These are phyloP conservation scores for Silurus glanis DNA, from an alignment of 2,113 vertebrate genomes.

Conservation along the genomic window DNA sequence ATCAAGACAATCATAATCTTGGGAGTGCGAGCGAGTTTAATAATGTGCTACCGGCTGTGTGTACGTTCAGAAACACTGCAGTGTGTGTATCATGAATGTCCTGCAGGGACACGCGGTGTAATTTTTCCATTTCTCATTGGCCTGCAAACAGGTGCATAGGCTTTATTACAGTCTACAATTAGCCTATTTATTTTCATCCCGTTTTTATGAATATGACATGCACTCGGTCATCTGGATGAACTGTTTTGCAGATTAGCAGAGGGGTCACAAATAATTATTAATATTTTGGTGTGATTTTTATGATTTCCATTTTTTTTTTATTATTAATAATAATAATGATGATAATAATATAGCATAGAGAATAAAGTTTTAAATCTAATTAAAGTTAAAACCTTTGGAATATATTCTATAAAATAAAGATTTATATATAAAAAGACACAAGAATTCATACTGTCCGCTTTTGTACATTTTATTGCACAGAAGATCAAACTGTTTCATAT, in stretches of 20 bases:
- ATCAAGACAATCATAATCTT: conserved; percentile 16
- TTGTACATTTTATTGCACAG: no score
- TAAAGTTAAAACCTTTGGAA: background rate
- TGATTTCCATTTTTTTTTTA: background rate
- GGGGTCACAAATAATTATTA: background rate
- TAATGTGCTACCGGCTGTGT: conserved; percentile 30
- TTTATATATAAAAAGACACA: no score
- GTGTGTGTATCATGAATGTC: conserved; percentile 34
- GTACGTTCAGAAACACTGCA: conserved; percentile 18
- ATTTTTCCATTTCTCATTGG: conserved; percentile 29
- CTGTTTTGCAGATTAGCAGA: background rate
- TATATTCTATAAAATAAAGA: no score
- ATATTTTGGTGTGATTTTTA: background rate
- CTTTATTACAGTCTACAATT: conserved; percentile 44
- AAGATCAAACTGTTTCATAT: no score
- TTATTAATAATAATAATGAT: no score
- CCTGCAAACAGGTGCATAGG: conserved; percentile 36
- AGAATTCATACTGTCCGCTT: no score
- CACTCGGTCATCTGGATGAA: conserved; percentile 13
- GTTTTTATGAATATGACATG: conserved; percentile 30
- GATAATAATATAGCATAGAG: no score
- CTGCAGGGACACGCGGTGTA: conserved; percentile 20
- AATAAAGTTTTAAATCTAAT: background rate
- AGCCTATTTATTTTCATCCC: conserved; percentile 37
- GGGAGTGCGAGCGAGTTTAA: conserved; percentile 21